phyloP scores from a whole-genome alignment of 2,113 vertebrate genomes.

The Vanacampus margaritifer region DNA sequence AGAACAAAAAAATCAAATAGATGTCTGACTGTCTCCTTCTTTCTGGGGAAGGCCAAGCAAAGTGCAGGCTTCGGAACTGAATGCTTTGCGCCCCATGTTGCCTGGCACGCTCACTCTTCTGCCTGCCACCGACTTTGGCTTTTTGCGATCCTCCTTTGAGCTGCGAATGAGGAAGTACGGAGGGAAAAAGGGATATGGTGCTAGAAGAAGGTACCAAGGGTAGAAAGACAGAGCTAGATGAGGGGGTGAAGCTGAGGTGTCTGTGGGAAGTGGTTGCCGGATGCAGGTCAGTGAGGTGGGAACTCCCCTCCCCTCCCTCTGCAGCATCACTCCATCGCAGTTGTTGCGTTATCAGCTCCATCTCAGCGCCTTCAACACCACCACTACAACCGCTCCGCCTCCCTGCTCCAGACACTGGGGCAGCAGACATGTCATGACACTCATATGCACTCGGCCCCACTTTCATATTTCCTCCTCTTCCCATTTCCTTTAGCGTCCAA shows the following conservation, averaged over 20 bases:
- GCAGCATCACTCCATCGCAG: conserved; percentile 30
- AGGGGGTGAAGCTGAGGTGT: conserved; percentile 28
- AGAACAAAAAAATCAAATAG: conserved; percentile 50
- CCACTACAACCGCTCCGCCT: conserved; percentile 8
- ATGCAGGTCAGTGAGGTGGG: conserved; percentile 69
- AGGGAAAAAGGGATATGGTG: conserved; percentile 13
- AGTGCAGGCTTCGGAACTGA: conserved; percentile 72
- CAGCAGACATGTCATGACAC: conserved; percentile 56
- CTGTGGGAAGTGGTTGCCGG: conserved; percentile 50
- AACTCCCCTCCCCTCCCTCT: conserved; percentile 19
- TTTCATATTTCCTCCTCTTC: conserved; percentile 23
- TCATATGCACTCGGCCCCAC: conserved; percentile 42
- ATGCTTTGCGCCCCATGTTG: conserved; percentile 43
- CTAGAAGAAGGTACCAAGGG: conserved; percentile 4
- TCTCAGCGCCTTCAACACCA: conserved; percentile 44
- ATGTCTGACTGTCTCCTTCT: conserved; percentile 67
- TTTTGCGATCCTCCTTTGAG: conserved; percentile 60
- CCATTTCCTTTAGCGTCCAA: conserved; percentile 22
- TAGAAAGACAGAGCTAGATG: conserved; percentile 10
- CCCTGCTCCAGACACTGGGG: conserved; percentile 51
- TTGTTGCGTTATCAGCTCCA: conserved; percentile 55
- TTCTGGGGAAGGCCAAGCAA: conserved; percentile 61
- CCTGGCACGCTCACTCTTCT: conserved; percentile 43
- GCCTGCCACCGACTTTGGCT: conserved; percentile 55
- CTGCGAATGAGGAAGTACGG: conserved; percentile 45